Percentiles rank a stretch among this genome's conserved stretches.
Conservation (phyloP, 2,797 vertebrate species). For the Pelobates cultripes region DNA sequence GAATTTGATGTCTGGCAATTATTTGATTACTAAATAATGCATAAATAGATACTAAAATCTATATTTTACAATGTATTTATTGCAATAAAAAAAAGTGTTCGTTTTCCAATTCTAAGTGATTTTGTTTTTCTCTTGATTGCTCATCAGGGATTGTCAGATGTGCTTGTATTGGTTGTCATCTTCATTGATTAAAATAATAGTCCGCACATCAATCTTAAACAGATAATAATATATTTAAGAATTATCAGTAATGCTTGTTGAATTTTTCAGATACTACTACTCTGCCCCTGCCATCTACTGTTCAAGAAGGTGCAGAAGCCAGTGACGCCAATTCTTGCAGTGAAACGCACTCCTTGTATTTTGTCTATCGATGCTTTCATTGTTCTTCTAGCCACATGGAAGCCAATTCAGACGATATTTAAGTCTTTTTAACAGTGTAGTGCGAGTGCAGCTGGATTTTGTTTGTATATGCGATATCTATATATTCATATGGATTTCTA, state of each 20-base stretch:
- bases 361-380: conserved; percentile 30
- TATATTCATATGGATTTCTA: conserved; percentile 57
- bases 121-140: too few species aligned
- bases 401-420: conserved; percentile 2
- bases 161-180: too few species aligned
- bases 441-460: conserved; percentile 4
- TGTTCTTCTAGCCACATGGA: conserved; percentile 10
- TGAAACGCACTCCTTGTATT: conserved; percentile 6
- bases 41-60: too few species aligned
- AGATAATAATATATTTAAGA: too few species aligned
- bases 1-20: too few species aligned
- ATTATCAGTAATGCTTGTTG: not conserved
- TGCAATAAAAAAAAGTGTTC: too few species aligned
- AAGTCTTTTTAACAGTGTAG: not conserved
- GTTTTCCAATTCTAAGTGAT: too few species aligned
- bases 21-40: too few species aligned
- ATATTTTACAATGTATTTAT: too few species aligned
- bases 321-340: not conserved
- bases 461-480: not conserved
- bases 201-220: too few species aligned
- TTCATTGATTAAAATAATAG: too few species aligned
- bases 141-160: too few species aligned
- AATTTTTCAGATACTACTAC: conserved; percentile 32
- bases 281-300: conserved; percentile 2
- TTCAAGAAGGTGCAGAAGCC: conserved; percentile 12